phyloP scores from a whole-genome alignment of 1,140 invertebrate genomes.

The Microvelia longipes region DNA sequence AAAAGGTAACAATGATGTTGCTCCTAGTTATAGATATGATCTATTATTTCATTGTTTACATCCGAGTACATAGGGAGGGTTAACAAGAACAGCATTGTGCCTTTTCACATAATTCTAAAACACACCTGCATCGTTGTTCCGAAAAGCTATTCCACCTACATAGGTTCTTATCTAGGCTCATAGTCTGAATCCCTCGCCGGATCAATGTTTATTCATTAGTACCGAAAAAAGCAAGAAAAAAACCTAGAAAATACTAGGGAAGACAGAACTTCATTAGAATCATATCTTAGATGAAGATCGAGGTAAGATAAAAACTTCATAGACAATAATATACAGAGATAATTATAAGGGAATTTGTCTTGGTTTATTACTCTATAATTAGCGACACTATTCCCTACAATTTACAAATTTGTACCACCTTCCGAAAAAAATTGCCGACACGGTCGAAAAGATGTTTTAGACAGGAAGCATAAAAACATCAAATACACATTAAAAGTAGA shows the following conservation, averaged over 20 bases:
- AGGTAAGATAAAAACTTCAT: background rate
- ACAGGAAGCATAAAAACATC: background rate
- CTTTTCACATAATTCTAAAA: background rate
- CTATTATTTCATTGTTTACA: no score
- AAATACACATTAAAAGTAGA: no score
- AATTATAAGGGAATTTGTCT: background rate
- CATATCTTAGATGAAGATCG: background rate
- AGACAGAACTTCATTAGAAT: background rate
- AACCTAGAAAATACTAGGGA: no score
- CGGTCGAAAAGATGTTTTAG: background rate
- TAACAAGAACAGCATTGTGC: background rate
- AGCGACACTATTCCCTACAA: background rate
- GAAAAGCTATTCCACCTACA: no score
- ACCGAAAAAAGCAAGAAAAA: no score
- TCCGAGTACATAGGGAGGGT: no score
- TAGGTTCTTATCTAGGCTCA: no score
- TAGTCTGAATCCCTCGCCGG: no score
- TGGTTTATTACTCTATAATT: background rate
- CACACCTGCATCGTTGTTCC: background rate
- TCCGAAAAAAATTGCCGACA: background rate
- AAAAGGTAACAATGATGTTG: no score
- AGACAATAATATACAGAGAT: background rate
- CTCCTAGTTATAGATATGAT: no score
- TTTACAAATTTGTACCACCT: background rate
- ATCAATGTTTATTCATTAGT: no score